Evolutionary conservation across 2,888 invertebrate species (phyloP).

Genomic region (Zhuqinia jingwanae): DNA sequence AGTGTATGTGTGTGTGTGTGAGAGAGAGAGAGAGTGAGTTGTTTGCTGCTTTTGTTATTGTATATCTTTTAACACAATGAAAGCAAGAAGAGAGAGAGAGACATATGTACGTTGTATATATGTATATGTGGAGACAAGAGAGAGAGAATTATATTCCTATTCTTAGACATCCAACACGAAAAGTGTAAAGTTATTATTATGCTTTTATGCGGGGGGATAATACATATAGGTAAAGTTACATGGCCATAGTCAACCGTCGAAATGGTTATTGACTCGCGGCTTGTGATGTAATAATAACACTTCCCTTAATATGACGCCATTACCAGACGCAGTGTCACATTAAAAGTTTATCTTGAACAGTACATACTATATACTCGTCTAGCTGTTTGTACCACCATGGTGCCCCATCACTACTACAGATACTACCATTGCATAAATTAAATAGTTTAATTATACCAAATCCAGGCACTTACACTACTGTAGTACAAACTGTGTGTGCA

Average conservation of each 20-base stretch:
- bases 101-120: not conserved
- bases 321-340: not conserved
- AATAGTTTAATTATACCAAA: conserved; percentile 13
- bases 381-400: too few species aligned
- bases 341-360: not conserved
- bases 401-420: not conserved
- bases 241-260: conserved; percentile 12
- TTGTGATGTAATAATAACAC: conserved; percentile 18
- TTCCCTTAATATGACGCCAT: conserved; percentile 9
- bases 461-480: not conserved
- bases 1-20: too few species aligned
- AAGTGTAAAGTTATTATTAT: conserved; percentile 29
- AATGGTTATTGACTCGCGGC: conserved; percentile 44
- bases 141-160: too few species aligned
- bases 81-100: not conserved
- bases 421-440: not conserved
- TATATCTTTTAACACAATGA: conserved; percentile 2
- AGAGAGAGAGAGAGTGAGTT: conserved; percentile 19
- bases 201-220: too few species aligned
- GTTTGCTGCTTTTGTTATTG: conserved; percentile 24
- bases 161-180: conserved; percentile 22
- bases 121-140: too few species aligned
- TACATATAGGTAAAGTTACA: too few species aligned
- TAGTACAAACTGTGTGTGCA: too few species aligned
- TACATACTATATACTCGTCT: too few species aligned